Conservation (phyloP, 1,140 invertebrate species). For the Bactericera cockerelli region DNA sequence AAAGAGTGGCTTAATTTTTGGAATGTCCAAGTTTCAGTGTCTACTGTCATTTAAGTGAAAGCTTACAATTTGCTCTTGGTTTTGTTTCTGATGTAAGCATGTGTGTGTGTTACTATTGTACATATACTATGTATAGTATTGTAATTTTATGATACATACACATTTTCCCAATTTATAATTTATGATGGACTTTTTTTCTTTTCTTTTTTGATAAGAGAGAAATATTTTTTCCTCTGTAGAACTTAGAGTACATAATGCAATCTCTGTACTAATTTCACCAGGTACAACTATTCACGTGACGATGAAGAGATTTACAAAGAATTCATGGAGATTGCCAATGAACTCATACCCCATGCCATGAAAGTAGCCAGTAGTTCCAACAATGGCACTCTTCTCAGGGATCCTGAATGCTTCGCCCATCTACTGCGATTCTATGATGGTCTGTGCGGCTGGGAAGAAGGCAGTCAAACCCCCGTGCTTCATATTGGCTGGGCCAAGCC, state of each 20-base stretch:
- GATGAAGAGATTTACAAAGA: conserved; percentile 97
- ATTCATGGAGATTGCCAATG: conserved; percentile 89
- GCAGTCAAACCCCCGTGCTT: conserved; percentile 80
- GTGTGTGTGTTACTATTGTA: too few species aligned
- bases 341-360: conserved; percentile 86
- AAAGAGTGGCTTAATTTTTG: too few species aligned
- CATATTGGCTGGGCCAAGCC: conserved; percentile 95
- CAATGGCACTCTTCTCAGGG: conserved; percentile 60
- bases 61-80: too few species aligned
- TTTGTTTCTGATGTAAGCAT: too few species aligned
- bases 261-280: conserved; percentile 27
- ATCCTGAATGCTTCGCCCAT: conserved; percentile 82
- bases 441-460: conserved; percentile 94
- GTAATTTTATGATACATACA: too few species aligned
- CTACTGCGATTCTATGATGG: conserved; percentile 84
- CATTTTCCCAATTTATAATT: too few species aligned
- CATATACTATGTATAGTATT: too few species aligned
- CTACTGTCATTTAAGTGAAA: too few species aligned
- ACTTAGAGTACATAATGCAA: neutral
- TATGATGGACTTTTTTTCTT: neutral
- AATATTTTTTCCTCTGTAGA: neutral
- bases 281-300: conserved; percentile 87
- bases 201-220: too few species aligned
- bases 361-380: conserved; percentile 70
- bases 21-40: too few species aligned